Base-by-base conservation (phyloP, 2,113 vertebrate species). In the Esox niger region DNA sequence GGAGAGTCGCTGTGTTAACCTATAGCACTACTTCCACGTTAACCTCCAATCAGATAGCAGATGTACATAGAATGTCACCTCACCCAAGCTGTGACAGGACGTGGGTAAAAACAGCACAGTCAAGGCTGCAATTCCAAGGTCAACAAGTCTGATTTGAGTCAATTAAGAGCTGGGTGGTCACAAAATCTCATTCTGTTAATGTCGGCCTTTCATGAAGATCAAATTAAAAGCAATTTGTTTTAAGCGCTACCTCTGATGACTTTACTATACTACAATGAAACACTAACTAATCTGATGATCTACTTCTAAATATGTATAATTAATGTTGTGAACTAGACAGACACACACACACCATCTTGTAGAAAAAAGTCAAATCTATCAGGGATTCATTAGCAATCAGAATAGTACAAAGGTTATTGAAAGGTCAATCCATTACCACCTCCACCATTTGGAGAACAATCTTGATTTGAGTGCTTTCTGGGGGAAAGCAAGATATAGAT, bases 301-400 rank as follows among this genome's bases (percentile, higher is more conserved):
- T 23, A 52, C n/a, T 8, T 20, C 17, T 6, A 20, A 52, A 52
- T 6, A 52, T 0, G 20, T 38, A 3, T 3, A n/a, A n/a, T 21
- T 52, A 23, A 23, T 52, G 38, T 13, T 3, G 0, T 38, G 35
- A 3, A 38, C 35, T 38, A 38, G 11, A 15, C 35, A 15, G 3
- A 15, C 35, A 38, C 35, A 35, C 33, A 17, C 38, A 6, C 47
- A 21, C 47, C 1, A 21, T 23, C 6, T n/a, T 2, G n/a, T 52
- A 52, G n/a, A 52, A 52, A 52, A n/a, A 17, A 20, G 47, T n/a
- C 17, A 11, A 20, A 62, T 31, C 31, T 46, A 25, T 68, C 61
- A 46, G 27, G 35, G 58, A 35, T 69, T 73, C n/a, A 70, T 68
- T 70, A 73, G 46, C 32, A 63, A 67, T 72, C 46, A 56, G 61